Percentiles rank a stretch among this genome's conserved stretches.
These are phyloP conservation scores for Zelleria hepariella DNA, from an alignment of 2,888 invertebrate genomes.

Conservation along the genomic window DNA sequence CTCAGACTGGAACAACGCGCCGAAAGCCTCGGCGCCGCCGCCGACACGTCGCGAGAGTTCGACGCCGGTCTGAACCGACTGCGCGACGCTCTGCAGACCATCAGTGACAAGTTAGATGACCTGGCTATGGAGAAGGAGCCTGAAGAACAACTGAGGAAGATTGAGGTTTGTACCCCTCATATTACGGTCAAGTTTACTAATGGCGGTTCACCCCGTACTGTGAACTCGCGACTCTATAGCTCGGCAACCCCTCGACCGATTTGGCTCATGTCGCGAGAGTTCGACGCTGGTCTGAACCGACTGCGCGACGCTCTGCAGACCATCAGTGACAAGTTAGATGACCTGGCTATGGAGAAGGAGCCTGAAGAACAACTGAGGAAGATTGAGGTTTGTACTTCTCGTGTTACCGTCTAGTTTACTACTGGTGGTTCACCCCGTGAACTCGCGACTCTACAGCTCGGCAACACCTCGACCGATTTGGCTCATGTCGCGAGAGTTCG, in stretches of 20 bases:
- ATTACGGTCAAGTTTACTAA: neutral
- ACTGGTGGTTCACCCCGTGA: no score
- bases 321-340: conserved; percentile 89
- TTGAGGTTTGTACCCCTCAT: conserved; percentile 68
- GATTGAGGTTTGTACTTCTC: conserved; percentile 72
- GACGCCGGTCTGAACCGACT: conserved; percentile 88
- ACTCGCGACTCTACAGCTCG: no score
- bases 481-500: conserved; percentile 93
- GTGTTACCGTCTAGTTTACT: neutral
- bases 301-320: conserved; percentile 88
- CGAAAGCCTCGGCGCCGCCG: conserved; percentile 89
- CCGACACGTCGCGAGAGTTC: conserved; percentile 93
- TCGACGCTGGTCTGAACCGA: conserved; percentile 88
- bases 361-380: conserved; percentile 90
- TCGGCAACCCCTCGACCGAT: no score
- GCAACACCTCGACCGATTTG: no score
- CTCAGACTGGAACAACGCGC: conserved; percentile 90
- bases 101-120: conserved; percentile 89
- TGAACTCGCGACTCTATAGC: no score
- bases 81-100: conserved; percentile 87
- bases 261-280: conserved; percentile 92
- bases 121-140: conserved; percentile 85
- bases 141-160: conserved; percentile 88
- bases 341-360: conserved; percentile 83
- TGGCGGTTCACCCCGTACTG: no score